phyloP scores from a whole-genome alignment of 2,888 invertebrate genomes.

The Athalia cordata region DNA sequence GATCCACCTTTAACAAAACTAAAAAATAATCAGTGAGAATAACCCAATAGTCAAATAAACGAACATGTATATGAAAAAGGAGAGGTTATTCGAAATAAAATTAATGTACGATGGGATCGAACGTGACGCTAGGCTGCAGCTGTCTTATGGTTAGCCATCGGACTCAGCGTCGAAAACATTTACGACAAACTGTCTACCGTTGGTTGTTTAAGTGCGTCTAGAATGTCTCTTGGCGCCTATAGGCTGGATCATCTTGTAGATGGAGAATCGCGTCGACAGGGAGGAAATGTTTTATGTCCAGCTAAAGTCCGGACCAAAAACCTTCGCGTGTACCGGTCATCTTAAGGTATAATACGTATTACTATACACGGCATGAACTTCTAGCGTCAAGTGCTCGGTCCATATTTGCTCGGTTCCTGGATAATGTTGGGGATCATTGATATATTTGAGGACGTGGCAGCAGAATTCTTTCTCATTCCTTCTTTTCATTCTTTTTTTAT shows the following conservation, averaged over 20 bases:
- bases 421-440: conserved; percentile 58
- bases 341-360: neutral
- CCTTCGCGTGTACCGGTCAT: neutral
- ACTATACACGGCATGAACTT: conserved; percentile 4
- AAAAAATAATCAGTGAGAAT: too few relatives aligned
- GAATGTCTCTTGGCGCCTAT: conserved; percentile 10
- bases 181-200: conserved; percentile 26
- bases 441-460: conserved; percentile 59
- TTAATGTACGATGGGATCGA: neutral
- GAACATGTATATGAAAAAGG: too few relatives aligned
- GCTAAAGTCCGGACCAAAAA: neutral
- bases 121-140: neutral
- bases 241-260: neutral
- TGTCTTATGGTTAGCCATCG: neutral
- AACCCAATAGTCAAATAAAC: too few relatives aligned
- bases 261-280: neutral
- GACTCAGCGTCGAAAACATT: conserved; percentile 18
- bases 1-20: too few relatives aligned
- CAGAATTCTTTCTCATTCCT: neutral
- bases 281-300: neutral
- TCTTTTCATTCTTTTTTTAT: too few relatives aligned
- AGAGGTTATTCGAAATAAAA: neutral
- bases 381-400: conserved; percentile 61
- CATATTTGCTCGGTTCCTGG: conserved; percentile 61
- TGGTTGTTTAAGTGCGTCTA: conserved; percentile 9